Conservation (phyloP, 2,113 vertebrate species). For the Trematocara unimaculatum region DNA sequence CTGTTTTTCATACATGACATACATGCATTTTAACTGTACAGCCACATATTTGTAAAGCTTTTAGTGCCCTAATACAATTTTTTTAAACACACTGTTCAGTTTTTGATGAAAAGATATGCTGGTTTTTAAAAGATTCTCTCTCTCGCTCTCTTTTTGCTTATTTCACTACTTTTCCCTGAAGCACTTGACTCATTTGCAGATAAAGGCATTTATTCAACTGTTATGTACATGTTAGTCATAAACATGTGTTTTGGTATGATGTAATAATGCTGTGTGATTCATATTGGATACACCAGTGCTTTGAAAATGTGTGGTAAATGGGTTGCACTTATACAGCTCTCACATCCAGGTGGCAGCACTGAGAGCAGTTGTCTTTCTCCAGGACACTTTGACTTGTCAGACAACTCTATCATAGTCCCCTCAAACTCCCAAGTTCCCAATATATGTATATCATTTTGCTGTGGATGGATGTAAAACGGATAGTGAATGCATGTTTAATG, state of each 20-base stretch:
- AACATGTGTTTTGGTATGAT: background rate
- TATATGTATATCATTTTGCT: background rate
- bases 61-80: background rate
- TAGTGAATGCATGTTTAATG: background rate
- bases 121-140: background rate
- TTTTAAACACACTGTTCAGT: background rate
- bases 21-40: background rate
- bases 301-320: background rate
- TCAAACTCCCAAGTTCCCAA: background rate
- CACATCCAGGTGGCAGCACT: slow-evolving; percentile 36
- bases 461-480: background rate
- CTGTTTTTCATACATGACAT: background rate
- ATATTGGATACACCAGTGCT: background rate
- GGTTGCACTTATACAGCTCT: background rate
- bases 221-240: background rate
- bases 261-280: background rate
- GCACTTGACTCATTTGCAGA: background rate
- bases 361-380: background rate
- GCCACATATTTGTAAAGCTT: background rate
- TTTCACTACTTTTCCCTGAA: background rate
- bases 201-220: background rate
- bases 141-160: background rate
- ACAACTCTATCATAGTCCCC: background rate
- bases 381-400: background rate
- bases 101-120: background rate